Evolutionary conservation across 2,113 vertebrate genomes (phyloP).

Genomic region (Microcebus griseorufus): DNA sequence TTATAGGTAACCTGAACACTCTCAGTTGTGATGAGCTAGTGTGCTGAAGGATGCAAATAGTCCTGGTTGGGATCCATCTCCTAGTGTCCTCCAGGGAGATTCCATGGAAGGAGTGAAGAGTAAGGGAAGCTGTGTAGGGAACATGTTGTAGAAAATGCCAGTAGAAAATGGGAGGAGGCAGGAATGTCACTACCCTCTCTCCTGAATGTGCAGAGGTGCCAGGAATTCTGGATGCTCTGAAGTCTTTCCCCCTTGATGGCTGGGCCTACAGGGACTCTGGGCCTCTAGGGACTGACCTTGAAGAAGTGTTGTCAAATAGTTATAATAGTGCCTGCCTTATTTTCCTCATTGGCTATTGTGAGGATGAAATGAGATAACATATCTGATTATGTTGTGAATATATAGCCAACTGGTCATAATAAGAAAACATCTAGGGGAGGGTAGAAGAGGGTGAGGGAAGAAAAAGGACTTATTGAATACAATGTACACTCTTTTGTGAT

Average conservation of each 20-base stretch:
- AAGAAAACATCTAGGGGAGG: not conserved
- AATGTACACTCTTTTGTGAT: no score
- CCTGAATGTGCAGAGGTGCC: not conserved
- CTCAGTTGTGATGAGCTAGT: not conserved
- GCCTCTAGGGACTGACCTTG: not conserved
- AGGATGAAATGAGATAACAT: not conserved
- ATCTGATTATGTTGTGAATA: not conserved
- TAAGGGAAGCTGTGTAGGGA: not conserved
- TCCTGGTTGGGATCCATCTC: not conserved
- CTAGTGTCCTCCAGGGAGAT: not conserved
- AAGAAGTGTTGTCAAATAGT: not conserved
- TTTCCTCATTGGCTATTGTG: not conserved
- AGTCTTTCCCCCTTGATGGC: not conserved
- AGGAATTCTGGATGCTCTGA: not conserved
- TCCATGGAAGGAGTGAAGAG: not conserved
- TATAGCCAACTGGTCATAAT: not conserved
- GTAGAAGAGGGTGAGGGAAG: no score
- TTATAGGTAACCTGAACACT: not conserved
- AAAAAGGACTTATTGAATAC: no score
- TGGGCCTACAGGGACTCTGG: not conserved
- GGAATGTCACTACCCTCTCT: not conserved
- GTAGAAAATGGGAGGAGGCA: not conserved
- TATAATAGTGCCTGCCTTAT: not conserved
- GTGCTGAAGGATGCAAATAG: not conserved
- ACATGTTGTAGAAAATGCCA: not conserved